Conservation (phyloP, 2,113 vertebrate genomes). For the Chloropsis cyanopogon region DNA sequence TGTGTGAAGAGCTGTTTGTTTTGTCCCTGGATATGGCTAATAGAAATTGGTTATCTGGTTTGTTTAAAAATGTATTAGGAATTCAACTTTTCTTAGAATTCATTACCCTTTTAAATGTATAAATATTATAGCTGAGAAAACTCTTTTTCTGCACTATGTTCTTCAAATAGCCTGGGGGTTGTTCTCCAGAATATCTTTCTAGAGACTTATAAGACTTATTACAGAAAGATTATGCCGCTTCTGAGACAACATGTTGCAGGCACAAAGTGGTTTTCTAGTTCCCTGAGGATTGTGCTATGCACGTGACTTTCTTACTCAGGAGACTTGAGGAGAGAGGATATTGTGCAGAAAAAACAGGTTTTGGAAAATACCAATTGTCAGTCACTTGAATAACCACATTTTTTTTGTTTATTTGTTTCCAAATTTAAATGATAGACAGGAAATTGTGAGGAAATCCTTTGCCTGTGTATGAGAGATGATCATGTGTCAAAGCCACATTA, state of each 20-base stretch:
- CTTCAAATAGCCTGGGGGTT: neutral
- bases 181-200: neutral
- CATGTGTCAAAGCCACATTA: neutral
- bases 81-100: neutral
- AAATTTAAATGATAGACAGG: neutral
- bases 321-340: neutral
- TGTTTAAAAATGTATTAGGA: neutral
- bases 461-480: neutral
- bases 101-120: neutral
- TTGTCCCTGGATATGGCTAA: neutral
- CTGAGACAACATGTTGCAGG: neutral
- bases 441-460: neutral
- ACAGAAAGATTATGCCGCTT: neutral
- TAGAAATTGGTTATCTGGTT: neutral
- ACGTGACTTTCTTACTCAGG: neutral
- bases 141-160: neutral
- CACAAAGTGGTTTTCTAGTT: neutral
- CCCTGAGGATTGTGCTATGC: neutral
- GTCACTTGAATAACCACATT: neutral
- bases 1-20: neutral
- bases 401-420: neutral
- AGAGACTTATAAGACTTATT: neutral
- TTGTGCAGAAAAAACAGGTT: neutral
- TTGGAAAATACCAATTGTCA: neutral
- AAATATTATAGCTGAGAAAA: neutral